Base-by-base conservation (phyloP, 2,888 invertebrate genomes). In the Drosophila lutescens region DNA sequence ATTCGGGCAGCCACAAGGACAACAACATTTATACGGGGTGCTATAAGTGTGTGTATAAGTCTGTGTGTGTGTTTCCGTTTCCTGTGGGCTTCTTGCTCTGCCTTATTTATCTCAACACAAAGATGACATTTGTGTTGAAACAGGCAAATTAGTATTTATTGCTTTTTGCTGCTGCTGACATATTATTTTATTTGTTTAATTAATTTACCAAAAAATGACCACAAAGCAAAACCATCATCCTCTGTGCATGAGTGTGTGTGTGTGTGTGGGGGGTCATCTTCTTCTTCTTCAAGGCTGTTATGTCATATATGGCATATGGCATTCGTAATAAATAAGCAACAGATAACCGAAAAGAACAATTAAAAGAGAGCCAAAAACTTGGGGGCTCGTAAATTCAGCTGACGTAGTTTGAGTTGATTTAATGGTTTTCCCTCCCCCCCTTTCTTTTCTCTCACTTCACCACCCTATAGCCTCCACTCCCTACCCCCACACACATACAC, bases 131-230 rank as follows among this genome's bases (percentile, higher is more conserved):
- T 83, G 80, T 86, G 86, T 86, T 84, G 84, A 84, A 86, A 86
- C 81, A 84, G 83, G 84, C 86, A 86, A 83, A 84, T 86, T 84
- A 86, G 83, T 83, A 83, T 83, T 83, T 86, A 83, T 86, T 80
- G 86, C 81, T 70, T 79, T 78, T 67, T 77, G 73, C 77, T 87
- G 83, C 65, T 81, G 76, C 77, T 88, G 86, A 86, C 86, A 83
- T 86, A 86, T 87, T 87, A 87, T 86, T 86, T 86, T 86, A 83
- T 86, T 86, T 86, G 88, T 86, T 86, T 86, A 86, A 85, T 85
- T 85, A 85, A 85, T 86, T 86, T 85, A 74, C 78, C 78, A 76
- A 81, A 72, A 82, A 72, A 74, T 65, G 59, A 70, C 74, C 76
- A 67, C 60, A 78, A 54, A 57, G 72, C 75, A 80, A 58, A 77